phyloP scores from a whole-genome alignment of 2,113 vertebrate species.

The Pogonocichla stellata region DNA sequence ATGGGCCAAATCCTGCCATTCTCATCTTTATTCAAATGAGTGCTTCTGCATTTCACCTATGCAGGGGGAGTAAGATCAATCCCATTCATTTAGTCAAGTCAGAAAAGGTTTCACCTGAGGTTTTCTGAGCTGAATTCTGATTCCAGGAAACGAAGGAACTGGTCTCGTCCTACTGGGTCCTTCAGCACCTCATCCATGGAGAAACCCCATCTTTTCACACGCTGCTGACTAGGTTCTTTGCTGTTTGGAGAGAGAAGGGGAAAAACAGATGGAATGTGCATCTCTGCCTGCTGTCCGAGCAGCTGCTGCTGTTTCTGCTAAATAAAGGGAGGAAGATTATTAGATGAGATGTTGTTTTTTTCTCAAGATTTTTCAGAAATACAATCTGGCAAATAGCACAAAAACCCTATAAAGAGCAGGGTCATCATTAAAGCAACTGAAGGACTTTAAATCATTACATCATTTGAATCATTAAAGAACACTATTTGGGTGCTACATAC shows the following conservation, averaged over 20 bases:
- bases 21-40: background rate
- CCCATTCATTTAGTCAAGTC: background rate
- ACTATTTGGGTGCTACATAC: background rate
- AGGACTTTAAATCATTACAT: background rate
- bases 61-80: background rate
- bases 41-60: background rate
- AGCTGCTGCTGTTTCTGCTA: conserved; percentile 41
- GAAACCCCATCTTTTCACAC: conserved; percentile 94
- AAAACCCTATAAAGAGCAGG: background rate
- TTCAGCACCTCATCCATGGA: conserved; percentile 91
- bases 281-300: background rate
- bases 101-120: conserved; percentile 80
- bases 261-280: conserved; percentile 37
- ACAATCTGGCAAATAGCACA: background rate
- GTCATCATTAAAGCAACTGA: background rate
- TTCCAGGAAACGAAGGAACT: conserved; percentile 94
- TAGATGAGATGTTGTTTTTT: background rate
- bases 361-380: background rate
- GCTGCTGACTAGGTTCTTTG: conserved; percentile 91
- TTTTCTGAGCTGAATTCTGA: conserved; percentile 98
- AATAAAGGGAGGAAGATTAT: background rate
- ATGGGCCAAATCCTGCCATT: background rate
- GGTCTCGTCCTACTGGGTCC: conserved; percentile 88
- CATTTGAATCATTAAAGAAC: background rate
- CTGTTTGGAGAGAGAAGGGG: conserved; percentile 72